Percentiles rank a stretch among this genome's conserved stretches.
phyloP scores from a whole-genome alignment of 2,888 invertebrate species.

The Notodonta ziczac region DNA sequence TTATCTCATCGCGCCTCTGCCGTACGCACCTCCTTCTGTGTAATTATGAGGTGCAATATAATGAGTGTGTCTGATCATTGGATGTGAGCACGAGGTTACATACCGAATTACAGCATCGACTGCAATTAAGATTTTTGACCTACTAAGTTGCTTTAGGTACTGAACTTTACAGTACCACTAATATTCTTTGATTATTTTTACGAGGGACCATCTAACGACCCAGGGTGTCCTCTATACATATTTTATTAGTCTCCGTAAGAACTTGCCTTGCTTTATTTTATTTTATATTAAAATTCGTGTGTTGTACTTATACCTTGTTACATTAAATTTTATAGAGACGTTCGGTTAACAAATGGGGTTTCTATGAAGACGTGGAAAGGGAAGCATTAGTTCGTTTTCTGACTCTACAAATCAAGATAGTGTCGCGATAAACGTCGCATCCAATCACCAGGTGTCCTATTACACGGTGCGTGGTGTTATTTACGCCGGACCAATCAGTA shows the following conservation, averaged over 20 bases:
- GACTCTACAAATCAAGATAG: constrained; percentile 72
- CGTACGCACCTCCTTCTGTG: constrained; percentile 18
- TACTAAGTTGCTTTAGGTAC: background rate
- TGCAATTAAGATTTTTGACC: background rate
- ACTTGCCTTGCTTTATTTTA: constrained; percentile 4
- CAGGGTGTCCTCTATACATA: background rate
- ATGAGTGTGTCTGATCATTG: constrained; percentile 21
- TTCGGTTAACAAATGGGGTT: constrained; percentile 60
- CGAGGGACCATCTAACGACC: too few species aligned
- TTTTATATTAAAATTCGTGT: constrained; percentile 22
- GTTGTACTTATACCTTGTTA: constrained; percentile 22
- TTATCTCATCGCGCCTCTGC: constrained; percentile 19
- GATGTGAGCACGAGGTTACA: constrained; percentile 7
- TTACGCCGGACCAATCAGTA: constrained; percentile 77
- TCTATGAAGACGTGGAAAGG: constrained; percentile 54
- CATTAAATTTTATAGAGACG: constrained; percentile 63
- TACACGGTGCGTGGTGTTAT: constrained; percentile 69
- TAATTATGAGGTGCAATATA: constrained; percentile 34
- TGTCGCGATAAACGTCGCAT: constrained; percentile 67
- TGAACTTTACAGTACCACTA: too few species aligned
- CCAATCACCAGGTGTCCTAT: constrained; percentile 69
- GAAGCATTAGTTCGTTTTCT: constrained; percentile 57
- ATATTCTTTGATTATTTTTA: too few species aligned
- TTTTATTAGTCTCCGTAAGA: background rate
- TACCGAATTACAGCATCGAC: background rate